Evolutionary conservation across 64 coral and sea anemone genomes (phyloP).

Genomic region (Montipora sp.): DNA sequence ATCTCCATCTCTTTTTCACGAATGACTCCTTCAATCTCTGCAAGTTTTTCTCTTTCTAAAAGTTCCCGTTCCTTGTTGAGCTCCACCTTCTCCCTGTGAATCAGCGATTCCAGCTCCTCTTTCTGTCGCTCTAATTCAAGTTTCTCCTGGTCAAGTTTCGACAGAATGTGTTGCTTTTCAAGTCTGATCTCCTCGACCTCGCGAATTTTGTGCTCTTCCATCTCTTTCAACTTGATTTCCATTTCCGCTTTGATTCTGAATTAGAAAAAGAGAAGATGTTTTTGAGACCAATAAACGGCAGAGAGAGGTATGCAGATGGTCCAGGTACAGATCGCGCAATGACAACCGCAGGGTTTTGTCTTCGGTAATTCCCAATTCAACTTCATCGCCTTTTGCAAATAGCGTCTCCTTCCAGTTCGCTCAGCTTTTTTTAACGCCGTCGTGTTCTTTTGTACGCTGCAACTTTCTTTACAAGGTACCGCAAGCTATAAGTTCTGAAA

Average conservation of each 20-base stretch:
- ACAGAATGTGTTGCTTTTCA: slow-evolving; percentile 64
- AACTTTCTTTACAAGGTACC: too few relatives aligned
- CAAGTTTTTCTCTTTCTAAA: slow-evolving; percentile 88
- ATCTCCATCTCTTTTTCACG: slow-evolving; percentile 85
- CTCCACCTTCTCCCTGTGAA: slow-evolving; percentile 83
- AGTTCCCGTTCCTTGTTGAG: slow-evolving; percentile 76
- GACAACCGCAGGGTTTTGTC: neutral
- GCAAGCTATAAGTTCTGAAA: too few relatives aligned
- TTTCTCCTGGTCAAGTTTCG: slow-evolving; percentile 83
- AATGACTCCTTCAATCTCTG: slow-evolving; percentile 88
- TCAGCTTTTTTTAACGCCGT: too few relatives aligned
- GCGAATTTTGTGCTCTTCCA: slow-evolving; percentile 68
- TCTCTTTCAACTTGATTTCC: slow-evolving; percentile 80
- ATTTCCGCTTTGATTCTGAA: slow-evolving; percentile 88
- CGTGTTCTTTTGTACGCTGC: too few relatives aligned
- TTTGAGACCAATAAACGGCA: neutral
- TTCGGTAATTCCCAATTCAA: too few relatives aligned
- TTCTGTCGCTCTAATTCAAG: slow-evolving; percentile 78
- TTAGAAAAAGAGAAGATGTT: neutral
- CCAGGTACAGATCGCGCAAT: neutral
- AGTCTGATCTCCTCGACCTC: slow-evolving; percentile 83
- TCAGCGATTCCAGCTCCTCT: slow-evolving; percentile 78
- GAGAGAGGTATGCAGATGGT: too few relatives aligned
- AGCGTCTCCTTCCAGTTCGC: too few relatives aligned
- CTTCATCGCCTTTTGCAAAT: too few relatives aligned